Base-by-base conservation (phyloP, 2,888 invertebrate species). In the Dryomyza anilis region DNA sequence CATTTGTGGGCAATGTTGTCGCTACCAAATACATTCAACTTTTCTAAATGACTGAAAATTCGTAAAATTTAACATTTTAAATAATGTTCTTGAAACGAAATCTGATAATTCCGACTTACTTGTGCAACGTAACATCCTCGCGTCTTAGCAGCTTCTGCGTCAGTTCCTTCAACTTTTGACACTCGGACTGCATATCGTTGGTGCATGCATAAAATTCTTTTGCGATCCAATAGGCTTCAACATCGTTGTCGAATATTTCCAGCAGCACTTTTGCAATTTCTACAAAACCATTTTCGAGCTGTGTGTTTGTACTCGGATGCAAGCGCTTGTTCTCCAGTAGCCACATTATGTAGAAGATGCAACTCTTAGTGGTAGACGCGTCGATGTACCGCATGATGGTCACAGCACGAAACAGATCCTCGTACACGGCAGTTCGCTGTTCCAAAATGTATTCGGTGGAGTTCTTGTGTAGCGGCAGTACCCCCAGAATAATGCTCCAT, bases 401-500 rank as follows among this genome's bases (percentile, higher is more conserved):
- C 0, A 93, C 86, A 0, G 92, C 91, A 73, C 89, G 88, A 14
- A 88, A 78, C 25, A 95, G 82, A 78, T 94, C 93, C 33, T 89
- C 86, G 78, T 90, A 95, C 76, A 94, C 91, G 48, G 89, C 88
- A 52, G 85, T 87, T 46, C 93, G 86, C 76, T 94, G 93, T 45
- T 87, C 85, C 83, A 88, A 87, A 10, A 95, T 90, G 80, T 90
- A 94, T 46, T 87, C 85, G 71, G 92, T 92, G 0, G 91, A 91
- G 67, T 90, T 90, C 14, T 89, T 87, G 77, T 92, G 91, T 2
- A 91, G 87, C 0, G 95, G 94, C 36, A 93, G 84, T 4, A 95
- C 89, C 69, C 93, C 93, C 72, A 96, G 84, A 56, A 95, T 85
- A 39, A 95, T 87, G 84, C 94, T 94, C 95, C 95, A 96, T 16